Evolutionary conservation across 92 coral and sea anemone genomes (phyloP).

Genomic region (Umimayanthus chanpuru): DNA sequence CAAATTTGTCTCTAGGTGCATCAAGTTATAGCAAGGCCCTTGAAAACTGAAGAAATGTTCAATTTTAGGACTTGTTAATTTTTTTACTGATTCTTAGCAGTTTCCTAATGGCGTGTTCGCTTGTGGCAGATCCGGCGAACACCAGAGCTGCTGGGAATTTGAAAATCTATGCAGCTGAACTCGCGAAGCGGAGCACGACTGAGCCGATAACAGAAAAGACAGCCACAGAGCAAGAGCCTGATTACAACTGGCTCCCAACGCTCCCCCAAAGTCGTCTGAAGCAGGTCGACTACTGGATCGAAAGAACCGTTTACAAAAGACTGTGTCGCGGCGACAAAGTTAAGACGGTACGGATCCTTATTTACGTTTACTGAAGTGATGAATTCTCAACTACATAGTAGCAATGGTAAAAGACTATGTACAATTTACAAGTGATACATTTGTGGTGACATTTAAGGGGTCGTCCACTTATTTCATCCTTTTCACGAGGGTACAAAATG

Average conservation of each 20-base stretch:
- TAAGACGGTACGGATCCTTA: slow-evolving; percentile 62
- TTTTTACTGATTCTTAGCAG: not conserved
- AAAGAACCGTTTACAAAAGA: slow-evolving; percentile 76
- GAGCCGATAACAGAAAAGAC: not conserved
- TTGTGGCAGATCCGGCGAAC: slow-evolving; percentile 70
- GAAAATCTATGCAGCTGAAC: slow-evolving; percentile 43
- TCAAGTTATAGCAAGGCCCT: too few species aligned
- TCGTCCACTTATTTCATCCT: too few species aligned
- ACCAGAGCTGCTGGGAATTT: slow-evolving; percentile 67
- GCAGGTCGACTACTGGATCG: slow-evolving; percentile 77
- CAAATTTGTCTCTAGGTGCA: too few species aligned
- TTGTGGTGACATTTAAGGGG: too few species aligned
- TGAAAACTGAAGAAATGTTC: too few species aligned
- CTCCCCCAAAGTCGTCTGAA: slow-evolving; percentile 53
- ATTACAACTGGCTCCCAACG: slow-evolving; percentile 55
- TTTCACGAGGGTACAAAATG: too few species aligned
- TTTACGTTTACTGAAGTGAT: not conserved
- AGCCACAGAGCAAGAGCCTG: slow-evolving; percentile 33
- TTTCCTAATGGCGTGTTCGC: not conserved
- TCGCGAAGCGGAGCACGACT: slow-evolving; percentile 1
- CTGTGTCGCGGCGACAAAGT: slow-evolving; percentile 93
- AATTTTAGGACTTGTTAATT: too few species aligned
- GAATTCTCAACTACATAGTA: too few species aligned
- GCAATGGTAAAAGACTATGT: too few species aligned
- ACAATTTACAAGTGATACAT: too few species aligned